Percentiles rank a stretch among this genome's conserved stretches.
Evolutionary conservation across 2,888 invertebrate genomes (phyloP).

Genomic region (Noctua janthina): DNA sequence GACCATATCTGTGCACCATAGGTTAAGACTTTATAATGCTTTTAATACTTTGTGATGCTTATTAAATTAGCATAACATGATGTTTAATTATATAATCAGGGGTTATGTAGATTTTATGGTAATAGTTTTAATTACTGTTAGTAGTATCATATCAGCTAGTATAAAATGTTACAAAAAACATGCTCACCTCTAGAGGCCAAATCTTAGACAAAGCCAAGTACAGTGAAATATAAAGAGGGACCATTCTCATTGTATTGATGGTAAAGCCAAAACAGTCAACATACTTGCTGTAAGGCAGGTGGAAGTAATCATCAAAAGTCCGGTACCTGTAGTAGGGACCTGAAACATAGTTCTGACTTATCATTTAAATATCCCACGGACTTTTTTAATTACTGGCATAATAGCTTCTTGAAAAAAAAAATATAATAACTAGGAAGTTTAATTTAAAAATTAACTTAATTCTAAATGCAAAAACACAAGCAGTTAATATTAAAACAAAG

Average conservation of each 20-base stretch:
- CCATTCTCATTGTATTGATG: conserved; percentile 91
- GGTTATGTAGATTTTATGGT: neutral
- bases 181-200: conserved; percentile 94
- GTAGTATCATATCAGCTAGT: conserved; percentile 1
- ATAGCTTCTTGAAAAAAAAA: neutral
- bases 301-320: conserved; percentile 95
- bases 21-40: no score
- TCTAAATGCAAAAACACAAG: conserved; percentile 9
- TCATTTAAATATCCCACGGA: neutral
- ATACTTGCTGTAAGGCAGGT: conserved; percentile 92
- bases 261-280: conserved; percentile 91
- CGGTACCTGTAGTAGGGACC: conserved; percentile 98
- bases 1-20: no score
- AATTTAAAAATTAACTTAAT: neutral
- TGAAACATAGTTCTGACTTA: conserved; percentile 80
- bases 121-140: neutral
- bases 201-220: conserved; percentile 92
- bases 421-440: neutral
- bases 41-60: no score
- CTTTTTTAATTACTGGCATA: neutral
- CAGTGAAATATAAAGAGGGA: conserved; percentile 92
- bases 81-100: neutral
- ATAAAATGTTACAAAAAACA: neutral
- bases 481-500: neutral
- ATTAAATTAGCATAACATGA: neutral